These are phyloP conservation scores for Stegophylla sp. DNA, from an alignment of 2,888 invertebrate species.

Conservation along the genomic window DNA sequence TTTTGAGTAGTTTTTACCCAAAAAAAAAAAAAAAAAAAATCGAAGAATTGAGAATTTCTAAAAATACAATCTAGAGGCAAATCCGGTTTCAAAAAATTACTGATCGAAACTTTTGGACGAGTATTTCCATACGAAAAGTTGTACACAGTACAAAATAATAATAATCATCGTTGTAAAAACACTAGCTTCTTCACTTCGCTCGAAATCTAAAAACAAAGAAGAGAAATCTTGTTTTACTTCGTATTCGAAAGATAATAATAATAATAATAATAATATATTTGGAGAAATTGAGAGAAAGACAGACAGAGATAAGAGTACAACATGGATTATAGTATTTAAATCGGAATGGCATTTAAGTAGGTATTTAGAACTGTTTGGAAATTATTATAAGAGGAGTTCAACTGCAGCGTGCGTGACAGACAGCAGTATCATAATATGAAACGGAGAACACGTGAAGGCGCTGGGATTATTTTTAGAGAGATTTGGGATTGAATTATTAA, in stretches of 20 bases:
- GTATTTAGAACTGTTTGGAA: background rate
- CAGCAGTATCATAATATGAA: background rate
- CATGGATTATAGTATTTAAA: background rate
- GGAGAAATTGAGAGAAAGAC: background rate
- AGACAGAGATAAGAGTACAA: background rate
- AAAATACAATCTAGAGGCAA: no score
- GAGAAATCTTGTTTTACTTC: no score
- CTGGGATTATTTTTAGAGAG: slow-evolving; percentile 12
- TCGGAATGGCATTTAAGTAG: background rate
- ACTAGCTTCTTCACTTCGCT: no score
- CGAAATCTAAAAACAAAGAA: no score
- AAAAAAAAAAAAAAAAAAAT: no score
- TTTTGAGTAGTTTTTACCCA: no score
- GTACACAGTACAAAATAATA: no score
- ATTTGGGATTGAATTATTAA: slow-evolving; percentile 28
- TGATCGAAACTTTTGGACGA: no score
- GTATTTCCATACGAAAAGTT: no score
- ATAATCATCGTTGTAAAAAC: no score
- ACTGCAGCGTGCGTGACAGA: background rate
- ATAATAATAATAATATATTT: background rate
- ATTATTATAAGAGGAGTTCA: background rate
- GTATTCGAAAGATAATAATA: background rate
- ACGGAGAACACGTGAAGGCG: background rate
- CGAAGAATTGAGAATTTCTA: no score
- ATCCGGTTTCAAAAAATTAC: no score